A percentile compares a stretch with the other conserved stretches of the same genome.
Evolutionary conservation across 2,888 invertebrate species (phyloP).

Genomic region (Acrobasis repandana): DNA sequence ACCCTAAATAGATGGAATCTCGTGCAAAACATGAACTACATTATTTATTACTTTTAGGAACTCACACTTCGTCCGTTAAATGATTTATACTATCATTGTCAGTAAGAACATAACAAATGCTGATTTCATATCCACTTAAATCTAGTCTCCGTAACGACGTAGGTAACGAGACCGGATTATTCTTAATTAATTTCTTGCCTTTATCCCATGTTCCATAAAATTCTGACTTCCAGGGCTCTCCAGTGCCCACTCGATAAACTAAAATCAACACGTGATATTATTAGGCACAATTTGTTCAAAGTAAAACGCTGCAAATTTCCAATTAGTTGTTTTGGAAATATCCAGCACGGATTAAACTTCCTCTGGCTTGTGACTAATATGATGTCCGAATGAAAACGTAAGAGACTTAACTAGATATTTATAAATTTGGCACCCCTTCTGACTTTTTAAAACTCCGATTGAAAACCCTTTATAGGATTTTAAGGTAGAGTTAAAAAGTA

Average conservation of each 20-base stretch:
- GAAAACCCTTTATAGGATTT: too few species aligned
- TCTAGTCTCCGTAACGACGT: slow-evolving; percentile 68
- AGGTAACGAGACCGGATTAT: slow-evolving; percentile 37
- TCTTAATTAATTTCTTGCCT: slow-evolving; percentile 42
- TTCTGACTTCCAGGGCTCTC: slow-evolving; percentile 53
- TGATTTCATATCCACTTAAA: slow-evolving; percentile 70
- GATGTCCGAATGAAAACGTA: too few species aligned
- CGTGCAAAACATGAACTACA: background rate
- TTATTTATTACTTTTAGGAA: slow-evolving; percentile 3
- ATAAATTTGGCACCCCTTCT: too few species aligned
- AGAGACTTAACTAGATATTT: too few species aligned
- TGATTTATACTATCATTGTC: slow-evolving; percentile 83
- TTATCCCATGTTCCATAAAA: slow-evolving; percentile 57
- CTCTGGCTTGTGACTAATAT: too few species aligned
- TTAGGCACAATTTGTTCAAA: too few species aligned
- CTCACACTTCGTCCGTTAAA: slow-evolving; percentile 83
- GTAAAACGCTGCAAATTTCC: too few species aligned
- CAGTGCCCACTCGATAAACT: slow-evolving; percentile 64
- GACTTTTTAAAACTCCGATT: too few species aligned
- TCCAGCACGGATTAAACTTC: too few species aligned
- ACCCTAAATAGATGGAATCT: background rate
- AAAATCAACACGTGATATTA: slow-evolving; percentile 31
- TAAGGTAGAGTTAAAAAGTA: too few species aligned
- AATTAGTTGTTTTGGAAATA: too few species aligned
- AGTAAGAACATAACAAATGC: slow-evolving; percentile 83